phyloP scores from a whole-genome alignment of 2,797 vertebrate genomes.

The Syngnathus acus region DNA sequence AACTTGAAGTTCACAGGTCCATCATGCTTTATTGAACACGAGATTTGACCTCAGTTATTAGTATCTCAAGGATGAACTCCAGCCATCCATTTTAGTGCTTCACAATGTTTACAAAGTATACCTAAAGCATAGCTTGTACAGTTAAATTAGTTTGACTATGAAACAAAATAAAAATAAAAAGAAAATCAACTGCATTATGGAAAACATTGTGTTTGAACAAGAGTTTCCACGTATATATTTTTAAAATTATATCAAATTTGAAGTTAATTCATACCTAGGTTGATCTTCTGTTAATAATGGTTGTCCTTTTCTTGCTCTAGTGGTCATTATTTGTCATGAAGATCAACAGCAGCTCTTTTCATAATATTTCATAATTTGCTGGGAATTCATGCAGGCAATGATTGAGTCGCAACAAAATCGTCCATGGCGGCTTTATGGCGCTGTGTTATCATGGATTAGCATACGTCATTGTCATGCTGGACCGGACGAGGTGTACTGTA shows the following conservation, averaged over 20 bases:
- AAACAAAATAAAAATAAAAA: too few species aligned
- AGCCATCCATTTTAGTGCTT: too few species aligned
- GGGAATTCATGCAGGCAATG: neutral
- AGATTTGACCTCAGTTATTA: too few species aligned
- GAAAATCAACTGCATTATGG: too few species aligned
- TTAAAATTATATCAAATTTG: neutral
- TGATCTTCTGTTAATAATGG: neutral
- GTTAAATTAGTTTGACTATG: too few species aligned
- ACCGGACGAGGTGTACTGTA: neutral
- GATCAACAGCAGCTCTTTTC: neutral
- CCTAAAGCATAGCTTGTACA: too few species aligned
- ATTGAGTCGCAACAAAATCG: neutral
- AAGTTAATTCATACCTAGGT: neutral
- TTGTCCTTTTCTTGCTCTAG: neutral
- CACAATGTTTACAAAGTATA: too few species aligned
- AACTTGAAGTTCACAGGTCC: too few species aligned
- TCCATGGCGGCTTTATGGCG: neutral
- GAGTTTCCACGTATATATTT: neutral
- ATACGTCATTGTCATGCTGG: constrained; percentile 3
- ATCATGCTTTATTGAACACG: too few species aligned
- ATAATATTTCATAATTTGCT: neutral
- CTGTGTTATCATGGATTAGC: neutral
- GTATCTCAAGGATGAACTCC: too few species aligned
- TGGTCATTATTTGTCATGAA: neutral
- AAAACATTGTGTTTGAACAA: too few species aligned